Conservation (phyloP, 2,113 vertebrate genomes). For the Ellobius talpinus region DNA sequence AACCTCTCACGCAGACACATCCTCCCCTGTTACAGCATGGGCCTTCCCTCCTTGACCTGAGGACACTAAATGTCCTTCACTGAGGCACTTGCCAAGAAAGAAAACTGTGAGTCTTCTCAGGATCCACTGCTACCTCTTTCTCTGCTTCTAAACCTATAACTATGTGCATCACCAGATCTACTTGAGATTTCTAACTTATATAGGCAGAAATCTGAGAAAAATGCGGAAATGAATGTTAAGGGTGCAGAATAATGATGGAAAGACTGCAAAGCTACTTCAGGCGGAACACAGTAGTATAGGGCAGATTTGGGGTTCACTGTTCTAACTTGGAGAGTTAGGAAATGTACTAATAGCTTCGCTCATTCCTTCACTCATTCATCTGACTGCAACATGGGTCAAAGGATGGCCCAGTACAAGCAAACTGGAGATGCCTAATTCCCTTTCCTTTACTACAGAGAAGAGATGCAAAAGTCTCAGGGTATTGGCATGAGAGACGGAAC, state of each 20-base stretch:
- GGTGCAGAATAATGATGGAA: not conserved
- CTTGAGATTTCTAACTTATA: not conserved
- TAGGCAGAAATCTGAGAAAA: not conserved
- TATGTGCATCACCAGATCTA: not conserved
- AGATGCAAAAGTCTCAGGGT: not conserved
- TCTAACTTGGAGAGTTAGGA: not conserved
- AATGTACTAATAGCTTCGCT: not conserved
- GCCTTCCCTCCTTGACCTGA: not conserved
- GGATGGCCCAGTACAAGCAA: no score
- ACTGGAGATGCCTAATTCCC: not conserved
- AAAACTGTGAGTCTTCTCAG: not conserved
- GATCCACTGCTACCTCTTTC: not conserved
- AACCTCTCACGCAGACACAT: not conserved
- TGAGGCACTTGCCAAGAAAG: not conserved
- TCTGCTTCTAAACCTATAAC: not conserved
- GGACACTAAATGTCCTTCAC: not conserved
- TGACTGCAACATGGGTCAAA: not conserved
- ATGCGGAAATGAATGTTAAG: not conserved
- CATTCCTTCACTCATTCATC: not conserved
- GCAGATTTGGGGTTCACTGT: not conserved
- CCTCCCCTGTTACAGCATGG: no score
- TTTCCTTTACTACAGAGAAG: not conserved
- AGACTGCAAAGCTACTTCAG: not conserved
- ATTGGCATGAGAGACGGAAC: not conserved
- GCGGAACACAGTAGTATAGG: not conserved